Percentiles rank a stretch among this genome's conserved stretches.
phyloP scores from a whole-genome alignment of 2,888 invertebrate species.

The Colostygia pectinataria region DNA sequence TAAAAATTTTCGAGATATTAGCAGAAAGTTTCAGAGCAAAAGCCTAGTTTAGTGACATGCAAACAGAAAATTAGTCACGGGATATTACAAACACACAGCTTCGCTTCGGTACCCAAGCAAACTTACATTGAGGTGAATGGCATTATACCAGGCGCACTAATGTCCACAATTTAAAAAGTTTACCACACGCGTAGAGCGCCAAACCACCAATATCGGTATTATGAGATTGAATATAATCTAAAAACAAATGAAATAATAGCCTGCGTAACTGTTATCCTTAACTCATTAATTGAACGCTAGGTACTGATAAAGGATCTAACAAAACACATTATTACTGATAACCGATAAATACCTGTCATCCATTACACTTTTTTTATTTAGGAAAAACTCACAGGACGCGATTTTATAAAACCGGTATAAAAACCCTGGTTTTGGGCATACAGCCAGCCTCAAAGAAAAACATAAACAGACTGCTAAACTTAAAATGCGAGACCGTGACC shows the following conservation, averaged over 20 bases:
- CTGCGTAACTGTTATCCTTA: conserved; percentile 21
- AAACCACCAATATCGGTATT: conserved; percentile 56
- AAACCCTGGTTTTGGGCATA: conserved; percentile 56
- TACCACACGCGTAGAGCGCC: conserved; percentile 51
- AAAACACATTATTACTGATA: conserved; percentile 23
- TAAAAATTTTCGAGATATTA: too few species aligned
- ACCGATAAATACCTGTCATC: conserved; percentile 50
- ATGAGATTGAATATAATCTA: conserved; percentile 60
- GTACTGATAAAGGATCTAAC: conserved; percentile 31
- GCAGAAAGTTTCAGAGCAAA: too few species aligned
- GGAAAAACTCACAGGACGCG: conserved; percentile 40
- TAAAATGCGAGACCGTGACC: conserved; percentile 38
- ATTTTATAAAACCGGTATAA: conserved; percentile 43
- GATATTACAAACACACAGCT: conserved; percentile 12
- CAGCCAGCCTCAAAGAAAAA: conserved; percentile 64
- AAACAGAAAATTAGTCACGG: conserved; percentile 21
- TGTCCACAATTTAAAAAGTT: conserved; percentile 44
- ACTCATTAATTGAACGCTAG: conserved; percentile 21
- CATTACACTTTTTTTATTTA: conserved; percentile 49
- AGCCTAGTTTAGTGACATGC: conserved; percentile 23
- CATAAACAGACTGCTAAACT: conserved; percentile 60
- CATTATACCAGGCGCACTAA: conserved; percentile 53
- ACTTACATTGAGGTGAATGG: conserved; percentile 79
- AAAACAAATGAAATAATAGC: conserved; percentile 53
- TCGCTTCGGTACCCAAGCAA: conserved; percentile 36